Evolutionary conservation across 2,888 invertebrate genomes (phyloP).

Genomic region (Agrochola macilenta): DNA sequence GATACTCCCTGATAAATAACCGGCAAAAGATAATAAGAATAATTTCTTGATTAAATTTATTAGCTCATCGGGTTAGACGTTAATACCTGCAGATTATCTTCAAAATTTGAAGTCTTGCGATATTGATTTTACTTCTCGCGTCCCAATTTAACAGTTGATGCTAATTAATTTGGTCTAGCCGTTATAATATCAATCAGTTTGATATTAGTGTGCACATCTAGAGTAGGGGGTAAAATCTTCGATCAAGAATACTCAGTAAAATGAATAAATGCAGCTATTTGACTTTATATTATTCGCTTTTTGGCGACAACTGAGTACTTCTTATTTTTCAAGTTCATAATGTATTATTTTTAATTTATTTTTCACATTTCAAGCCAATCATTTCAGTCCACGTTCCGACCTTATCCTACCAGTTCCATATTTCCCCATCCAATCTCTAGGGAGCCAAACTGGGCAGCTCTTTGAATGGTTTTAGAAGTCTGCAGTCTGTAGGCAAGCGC

Average conservation of each 20-base stretch:
- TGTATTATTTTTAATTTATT: background rate
- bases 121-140: conserved; percentile 41
- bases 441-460: conserved; percentile 18
- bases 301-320: background rate
- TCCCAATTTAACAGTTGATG: conserved; percentile 23
- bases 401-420: conserved; percentile 23
- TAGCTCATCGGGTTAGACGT: conserved; percentile 7
- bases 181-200: conserved; percentile 23
- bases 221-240: background rate
- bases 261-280: background rate
- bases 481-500: conserved; percentile 25
- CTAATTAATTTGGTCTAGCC: conserved; percentile 20
- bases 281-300: background rate
- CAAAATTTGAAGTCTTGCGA: conserved; percentile 28
- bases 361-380: conserved; percentile 1
- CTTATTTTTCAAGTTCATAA: background rate
- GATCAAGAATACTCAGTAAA: background rate
- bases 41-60: conserved; percentile 31
- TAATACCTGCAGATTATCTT: conserved; percentile 30
- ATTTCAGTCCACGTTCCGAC: background rate
- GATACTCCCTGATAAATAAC: background rate
- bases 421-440: conserved; percentile 2
- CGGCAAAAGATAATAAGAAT: conserved; percentile 7
- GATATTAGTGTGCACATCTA: conserved; percentile 1
- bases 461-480: conserved; percentile 32